These are phyloP conservation scores for Corythaeola cristata DNA, from an alignment of 2,113 vertebrate genomes.

Conservation along the genomic window DNA sequence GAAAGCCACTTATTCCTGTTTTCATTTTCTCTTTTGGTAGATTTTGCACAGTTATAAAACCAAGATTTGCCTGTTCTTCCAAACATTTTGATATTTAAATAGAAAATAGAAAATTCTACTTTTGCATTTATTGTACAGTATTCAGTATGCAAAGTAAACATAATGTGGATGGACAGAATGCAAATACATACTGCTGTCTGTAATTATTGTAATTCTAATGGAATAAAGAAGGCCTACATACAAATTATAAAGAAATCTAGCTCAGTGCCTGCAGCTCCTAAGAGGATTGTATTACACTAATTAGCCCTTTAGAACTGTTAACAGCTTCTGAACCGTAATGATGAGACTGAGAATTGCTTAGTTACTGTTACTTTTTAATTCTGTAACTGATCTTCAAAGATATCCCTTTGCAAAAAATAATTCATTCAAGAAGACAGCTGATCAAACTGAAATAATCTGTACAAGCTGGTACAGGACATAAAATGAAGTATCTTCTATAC, in stretches of 20 bases:
- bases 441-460: conserved; percentile 28
- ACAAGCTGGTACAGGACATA: not conserved
- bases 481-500: not conserved
- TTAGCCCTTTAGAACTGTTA: conserved; percentile 77
- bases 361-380: conserved; percentile 45
- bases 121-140: conserved; percentile 45
- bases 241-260: conserved; percentile 79
- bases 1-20: conserved; percentile 77
- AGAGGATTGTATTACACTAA: conserved; percentile 88
- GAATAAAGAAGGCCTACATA: conserved; percentile 78
- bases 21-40: conserved; percentile 72
- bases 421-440: not conserved
- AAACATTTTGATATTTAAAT: conserved; percentile 78
- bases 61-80: conserved; percentile 78
- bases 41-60: conserved; percentile 80
- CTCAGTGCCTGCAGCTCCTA: conserved; percentile 78
- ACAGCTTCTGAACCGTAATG: conserved; percentile 58
- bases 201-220: conserved; percentile 75
- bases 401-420: not conserved
- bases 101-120: conserved; percentile 47
- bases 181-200: conserved; percentile 64
- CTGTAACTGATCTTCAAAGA: conserved; percentile 12
- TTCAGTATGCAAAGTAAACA: conserved; percentile 69
- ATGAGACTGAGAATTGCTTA: conserved; percentile 26
- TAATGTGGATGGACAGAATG: conserved; percentile 59